These are phyloP conservation scores for Pseudomyrmex dendroicus DNA, from an alignment of 1,140 invertebrate species.

Conservation along the genomic window DNA sequence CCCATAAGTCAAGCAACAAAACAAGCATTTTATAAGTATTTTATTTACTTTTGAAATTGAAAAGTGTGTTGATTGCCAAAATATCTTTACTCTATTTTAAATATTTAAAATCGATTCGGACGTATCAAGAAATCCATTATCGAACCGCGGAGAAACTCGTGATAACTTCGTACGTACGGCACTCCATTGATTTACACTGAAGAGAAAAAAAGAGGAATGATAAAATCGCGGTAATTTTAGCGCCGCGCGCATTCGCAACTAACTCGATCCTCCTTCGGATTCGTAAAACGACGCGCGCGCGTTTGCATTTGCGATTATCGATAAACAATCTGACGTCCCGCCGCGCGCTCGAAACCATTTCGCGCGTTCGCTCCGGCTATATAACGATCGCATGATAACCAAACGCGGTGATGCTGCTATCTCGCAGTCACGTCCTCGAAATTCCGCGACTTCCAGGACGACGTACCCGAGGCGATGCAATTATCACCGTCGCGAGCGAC, in stretches of 20 bases:
- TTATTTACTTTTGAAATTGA: too few relatives aligned
- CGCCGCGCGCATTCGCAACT: not conserved
- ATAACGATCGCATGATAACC: constrained; percentile 44
- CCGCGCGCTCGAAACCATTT: constrained; percentile 28
- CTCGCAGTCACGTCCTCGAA: constrained; percentile 23
- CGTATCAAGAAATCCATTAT: not conserved
- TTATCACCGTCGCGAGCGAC: constrained; percentile 27
- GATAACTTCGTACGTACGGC: not conserved
- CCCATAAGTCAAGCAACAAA: too few relatives aligned
- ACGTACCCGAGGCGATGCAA: constrained; percentile 21
- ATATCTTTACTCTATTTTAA: too few relatives aligned
- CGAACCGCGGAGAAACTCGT: not conserved
- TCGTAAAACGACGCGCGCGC: not conserved
- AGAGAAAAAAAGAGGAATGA: not conserved
- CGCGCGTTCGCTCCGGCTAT: constrained; percentile 3
- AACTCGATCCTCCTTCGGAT: constrained; percentile 11
- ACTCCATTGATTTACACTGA: not conserved
- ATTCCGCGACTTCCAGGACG: constrained; percentile 14
- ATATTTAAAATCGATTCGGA: too few relatives aligned
- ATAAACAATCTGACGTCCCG: constrained; percentile 51
- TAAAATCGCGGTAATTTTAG: constrained; percentile 22
- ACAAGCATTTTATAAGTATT: too few relatives aligned
- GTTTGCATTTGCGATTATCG: constrained; percentile 37
- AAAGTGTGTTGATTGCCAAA: too few relatives aligned
- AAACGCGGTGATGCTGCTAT: constrained; percentile 1